Conservation (phyloP, 1,140 invertebrate species). For the Drosophila takahashii region DNA sequence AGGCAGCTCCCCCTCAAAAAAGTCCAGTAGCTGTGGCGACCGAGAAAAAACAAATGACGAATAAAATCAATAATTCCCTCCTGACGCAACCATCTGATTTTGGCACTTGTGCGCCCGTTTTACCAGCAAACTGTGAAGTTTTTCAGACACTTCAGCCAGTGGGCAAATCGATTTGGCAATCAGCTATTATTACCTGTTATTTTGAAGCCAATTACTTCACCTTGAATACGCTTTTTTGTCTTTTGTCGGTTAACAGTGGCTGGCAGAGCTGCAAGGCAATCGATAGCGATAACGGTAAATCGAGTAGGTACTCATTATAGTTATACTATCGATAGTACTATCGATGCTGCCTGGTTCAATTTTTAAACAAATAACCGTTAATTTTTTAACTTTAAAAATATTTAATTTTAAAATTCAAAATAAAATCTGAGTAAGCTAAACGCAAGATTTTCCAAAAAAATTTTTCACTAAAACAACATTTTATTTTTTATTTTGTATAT, state of each 20-base stretch:
- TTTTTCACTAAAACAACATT: too few species aligned
- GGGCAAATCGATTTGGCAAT: conserved; percentile 29
- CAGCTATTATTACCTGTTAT: conserved; percentile 64
- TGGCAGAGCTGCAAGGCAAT: background rate
- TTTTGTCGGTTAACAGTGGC: conserved; percentile 46
- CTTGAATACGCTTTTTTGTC: conserved; percentile 68
- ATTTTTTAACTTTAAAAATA: too few species aligned
- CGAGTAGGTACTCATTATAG: background rate
- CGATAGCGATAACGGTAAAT: too few species aligned
- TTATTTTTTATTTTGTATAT: conserved; percentile 6
- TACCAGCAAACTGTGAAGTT: background rate
- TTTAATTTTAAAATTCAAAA: too few species aligned
- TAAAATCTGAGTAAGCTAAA: too few species aligned
- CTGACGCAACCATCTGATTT: conserved; percentile 25
- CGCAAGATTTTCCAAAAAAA: too few species aligned
- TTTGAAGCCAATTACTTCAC: conserved; percentile 78
- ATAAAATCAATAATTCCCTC: conserved; percentile 74
- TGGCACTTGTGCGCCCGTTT: background rate
- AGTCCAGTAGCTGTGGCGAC: conserved; percentile 68
- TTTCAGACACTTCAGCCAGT: conserved; percentile 10
- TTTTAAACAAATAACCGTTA: background rate
- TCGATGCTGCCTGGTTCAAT: too few species aligned
- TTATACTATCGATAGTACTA: background rate
- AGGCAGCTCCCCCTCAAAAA: conserved; percentile 50
- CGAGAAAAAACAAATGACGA: conserved; percentile 73